phyloP scores from a whole-genome alignment of 2,113 vertebrate genomes.

The Tupaia tana region DNA sequence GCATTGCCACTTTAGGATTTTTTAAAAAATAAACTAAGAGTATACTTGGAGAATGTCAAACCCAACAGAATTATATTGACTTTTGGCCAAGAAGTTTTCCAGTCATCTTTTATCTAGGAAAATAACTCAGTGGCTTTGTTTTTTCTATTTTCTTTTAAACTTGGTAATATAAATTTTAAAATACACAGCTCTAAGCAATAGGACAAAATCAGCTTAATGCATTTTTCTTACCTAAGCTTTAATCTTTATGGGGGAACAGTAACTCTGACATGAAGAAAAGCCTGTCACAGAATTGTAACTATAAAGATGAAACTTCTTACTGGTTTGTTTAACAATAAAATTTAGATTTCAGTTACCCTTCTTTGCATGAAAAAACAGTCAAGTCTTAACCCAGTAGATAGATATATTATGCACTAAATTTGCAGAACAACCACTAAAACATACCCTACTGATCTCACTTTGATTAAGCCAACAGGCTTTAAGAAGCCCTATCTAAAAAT shows the following conservation, averaged over 20 bases:
- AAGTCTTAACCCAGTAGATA: not conserved
- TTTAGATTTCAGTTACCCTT: constrained; percentile 18
- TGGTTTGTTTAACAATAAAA: constrained; percentile 38
- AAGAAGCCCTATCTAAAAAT: not conserved
- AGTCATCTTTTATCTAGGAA: constrained; percentile 35
- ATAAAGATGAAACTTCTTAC: constrained; percentile 4
- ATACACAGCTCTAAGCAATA: not conserved
- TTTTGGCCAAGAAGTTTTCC: not conserved
- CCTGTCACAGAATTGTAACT: constrained; percentile 10
- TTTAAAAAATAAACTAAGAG: not conserved
- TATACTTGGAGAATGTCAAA: constrained; percentile 27
- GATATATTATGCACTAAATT: not conserved
- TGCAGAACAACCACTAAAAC: not conserved
- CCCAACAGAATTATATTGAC: not conserved
- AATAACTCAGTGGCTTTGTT: not conserved
- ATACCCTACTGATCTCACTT: not conserved
- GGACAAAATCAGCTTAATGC: not conserved
- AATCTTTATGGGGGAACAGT: not conserved
- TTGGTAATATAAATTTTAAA: not conserved
- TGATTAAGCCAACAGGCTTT: not conserved
- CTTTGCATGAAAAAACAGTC: not conserved
- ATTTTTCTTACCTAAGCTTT: not conserved
- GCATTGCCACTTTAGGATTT: not conserved
- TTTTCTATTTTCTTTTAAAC: not conserved
- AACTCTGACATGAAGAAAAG: constrained; percentile 15